Conservation (phyloP, 2,888 invertebrate species). For the Ectemnius cavifrons region DNA sequence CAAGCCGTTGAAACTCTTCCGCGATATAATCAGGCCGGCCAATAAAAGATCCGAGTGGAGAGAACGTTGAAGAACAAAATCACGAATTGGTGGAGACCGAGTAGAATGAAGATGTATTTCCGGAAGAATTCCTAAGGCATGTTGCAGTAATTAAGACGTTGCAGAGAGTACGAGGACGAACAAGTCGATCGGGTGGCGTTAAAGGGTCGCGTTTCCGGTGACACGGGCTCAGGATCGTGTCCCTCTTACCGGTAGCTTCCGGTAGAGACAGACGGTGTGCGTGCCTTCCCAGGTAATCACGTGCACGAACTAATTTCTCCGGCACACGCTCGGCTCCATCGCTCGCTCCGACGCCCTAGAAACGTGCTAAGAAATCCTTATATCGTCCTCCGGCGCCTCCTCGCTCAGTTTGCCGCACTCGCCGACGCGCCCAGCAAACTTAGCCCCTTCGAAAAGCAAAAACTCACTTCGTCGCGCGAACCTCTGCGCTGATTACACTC, state of each 20-base stretch:
- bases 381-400: constrained; percentile 20
- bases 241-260: constrained; percentile 30
- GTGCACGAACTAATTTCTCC: constrained; percentile 69
- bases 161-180: not conserved
- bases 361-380: constrained; percentile 63
- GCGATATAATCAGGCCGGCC: no score
- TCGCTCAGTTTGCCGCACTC: no score
- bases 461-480: not conserved
- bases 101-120: not conserved
- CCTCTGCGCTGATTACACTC: constrained; percentile 4
- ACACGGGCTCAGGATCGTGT: constrained; percentile 29
- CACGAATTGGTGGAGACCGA: no score
- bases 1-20: no score
- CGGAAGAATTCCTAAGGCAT: not conserved
- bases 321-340: constrained; percentile 48
- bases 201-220: constrained; percentile 16
- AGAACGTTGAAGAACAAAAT: no score
- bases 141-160: constrained; percentile 1
- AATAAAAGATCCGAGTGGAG: no score
- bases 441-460: not conserved
- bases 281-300: constrained; percentile 66
- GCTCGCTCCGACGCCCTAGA: constrained; percentile 29
- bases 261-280: constrained; percentile 49
- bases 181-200: constrained; percentile 19
- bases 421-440: not conserved